Percentiles rank a stretch among this genome's conserved stretches.
phyloP scores from a whole-genome alignment of 2,113 vertebrate genomes.

The Eretmochelys imbricata region DNA sequence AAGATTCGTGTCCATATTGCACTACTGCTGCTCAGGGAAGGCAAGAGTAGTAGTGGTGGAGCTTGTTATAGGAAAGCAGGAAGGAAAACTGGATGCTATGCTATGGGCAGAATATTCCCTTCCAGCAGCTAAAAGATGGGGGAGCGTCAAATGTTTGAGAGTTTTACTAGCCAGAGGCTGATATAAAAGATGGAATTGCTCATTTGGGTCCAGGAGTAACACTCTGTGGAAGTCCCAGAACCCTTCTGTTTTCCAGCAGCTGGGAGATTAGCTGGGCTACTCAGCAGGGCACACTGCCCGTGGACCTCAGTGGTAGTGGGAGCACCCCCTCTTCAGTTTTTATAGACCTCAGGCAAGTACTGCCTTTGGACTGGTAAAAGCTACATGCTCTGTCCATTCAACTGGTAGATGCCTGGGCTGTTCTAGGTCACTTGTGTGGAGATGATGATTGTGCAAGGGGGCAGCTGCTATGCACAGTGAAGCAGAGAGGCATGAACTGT shows the following conservation, averaged over 20 bases:
- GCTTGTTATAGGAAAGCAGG: not conserved
- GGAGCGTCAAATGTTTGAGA: not conserved
- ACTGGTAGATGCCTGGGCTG: not conserved
- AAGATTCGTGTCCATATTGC: not conserved
- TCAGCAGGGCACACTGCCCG: not conserved
- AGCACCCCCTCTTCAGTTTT: not conserved
- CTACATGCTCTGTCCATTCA: not conserved
- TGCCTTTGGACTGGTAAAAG: not conserved
- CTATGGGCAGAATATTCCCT: not conserved
- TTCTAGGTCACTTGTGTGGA: not conserved
- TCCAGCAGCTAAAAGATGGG: not conserved
- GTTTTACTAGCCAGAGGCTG: not conserved
- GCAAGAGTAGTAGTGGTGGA: not conserved
- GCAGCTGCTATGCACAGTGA: accelerated
- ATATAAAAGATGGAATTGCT: not conserved
- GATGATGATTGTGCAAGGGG: not conserved
- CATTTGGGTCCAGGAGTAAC: not conserved
- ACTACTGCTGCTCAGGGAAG: not conserved
- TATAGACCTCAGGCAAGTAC: not conserved
- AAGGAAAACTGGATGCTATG: not conserved
- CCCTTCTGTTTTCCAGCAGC: not conserved
- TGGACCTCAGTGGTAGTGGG: not conserved
- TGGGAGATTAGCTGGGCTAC: not conserved
- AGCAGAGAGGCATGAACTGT: not conserved
- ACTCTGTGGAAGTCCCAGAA: not conserved